Base-by-base conservation (phyloP, 2,888 invertebrate genomes). In the Zaprionus obscuricornis region DNA sequence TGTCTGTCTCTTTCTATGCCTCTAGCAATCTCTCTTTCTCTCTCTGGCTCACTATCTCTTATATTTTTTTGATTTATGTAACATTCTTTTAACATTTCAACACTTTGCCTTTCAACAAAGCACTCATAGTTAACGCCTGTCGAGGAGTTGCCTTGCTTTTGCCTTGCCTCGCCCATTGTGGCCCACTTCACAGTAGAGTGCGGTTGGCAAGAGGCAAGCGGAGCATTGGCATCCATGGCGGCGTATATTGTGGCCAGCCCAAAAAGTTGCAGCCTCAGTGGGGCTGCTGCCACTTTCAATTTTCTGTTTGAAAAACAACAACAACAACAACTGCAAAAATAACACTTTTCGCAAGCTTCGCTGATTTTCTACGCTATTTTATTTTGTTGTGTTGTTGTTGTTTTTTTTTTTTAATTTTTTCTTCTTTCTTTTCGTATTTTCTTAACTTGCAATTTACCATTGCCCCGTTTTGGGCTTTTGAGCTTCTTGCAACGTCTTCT, bases 171-270 rank as follows among this genome's bases (percentile, higher is more conserved):
- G n/a, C 24, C 37, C 36, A 14, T 36, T 62, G 69, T 72, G 66
- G 63, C 77, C 82, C 75, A 75, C 82, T 85, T 82, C 72, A 78
- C 85, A 82, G 58, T 66, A 65, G 65, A 73, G 65, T 85, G 84
- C 66, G 50, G 74, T 54, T 59, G 50, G 18, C n/a, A 10, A 24
- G 39, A 39, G 33, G 29, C 54, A 31, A 54, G 37, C n/a, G n/a
- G n/a, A n/a, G n/a, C n/a, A n/a, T n/a, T n/a, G n/a, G 36, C 42
- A 36, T 51, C 42, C 65, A 57, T 54, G 66, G 59, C 77, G n/a
- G n/a, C n/a, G n/a, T n/a, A 66, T 65, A 70, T 73, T 78, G 73
- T 73, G 67, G 56, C 74, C 71, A 55, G 31, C 50, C 71, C 71
- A 66, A 71, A 6, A 13, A 46, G 40, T 45, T 54, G 31, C 68